Conservation (phyloP, 2,888 invertebrate genomes). For the Latrodectus hesperus region DNA sequence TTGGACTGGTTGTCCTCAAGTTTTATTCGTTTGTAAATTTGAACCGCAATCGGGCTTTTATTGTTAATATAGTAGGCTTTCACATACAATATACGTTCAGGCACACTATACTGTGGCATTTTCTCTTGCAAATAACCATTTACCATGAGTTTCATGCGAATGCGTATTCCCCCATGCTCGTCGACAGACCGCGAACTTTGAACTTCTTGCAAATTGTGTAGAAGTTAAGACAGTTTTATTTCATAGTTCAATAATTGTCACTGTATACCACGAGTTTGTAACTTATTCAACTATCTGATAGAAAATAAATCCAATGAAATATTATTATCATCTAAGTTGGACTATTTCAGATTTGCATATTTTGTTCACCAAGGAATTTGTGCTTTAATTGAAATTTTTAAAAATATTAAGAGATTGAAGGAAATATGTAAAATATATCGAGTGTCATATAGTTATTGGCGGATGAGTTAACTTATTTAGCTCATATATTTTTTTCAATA, state of each 20-base stretch:
- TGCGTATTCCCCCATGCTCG: background rate
- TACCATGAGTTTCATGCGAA: background rate
- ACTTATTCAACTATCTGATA: no score
- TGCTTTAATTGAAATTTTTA: no score
- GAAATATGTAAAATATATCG: no score
- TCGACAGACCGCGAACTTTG: background rate
- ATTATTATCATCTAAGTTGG: no score
- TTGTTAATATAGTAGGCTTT: background rate
- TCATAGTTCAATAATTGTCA: slow-evolving; percentile 1
- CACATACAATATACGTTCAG: background rate
- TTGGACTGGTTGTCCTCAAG: slow-evolving; percentile 10
- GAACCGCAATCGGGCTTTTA: background rate
- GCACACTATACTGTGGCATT: background rate
- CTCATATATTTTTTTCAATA: no score
- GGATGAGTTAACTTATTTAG: no score
- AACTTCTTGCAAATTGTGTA: background rate
- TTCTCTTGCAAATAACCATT: background rate
- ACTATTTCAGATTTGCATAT: no score
- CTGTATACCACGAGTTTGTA: background rate
- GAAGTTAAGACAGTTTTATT: slow-evolving; percentile 6
- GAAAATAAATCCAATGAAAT: no score
- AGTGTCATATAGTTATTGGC: no score
- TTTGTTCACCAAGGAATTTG: no score
- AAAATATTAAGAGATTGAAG: no score
- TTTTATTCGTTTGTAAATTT: background rate